These are phyloP conservation scores for Hirtodrosophila confusa DNA, from an alignment of 2,888 invertebrate genomes.

Conservation along the genomic window DNA sequence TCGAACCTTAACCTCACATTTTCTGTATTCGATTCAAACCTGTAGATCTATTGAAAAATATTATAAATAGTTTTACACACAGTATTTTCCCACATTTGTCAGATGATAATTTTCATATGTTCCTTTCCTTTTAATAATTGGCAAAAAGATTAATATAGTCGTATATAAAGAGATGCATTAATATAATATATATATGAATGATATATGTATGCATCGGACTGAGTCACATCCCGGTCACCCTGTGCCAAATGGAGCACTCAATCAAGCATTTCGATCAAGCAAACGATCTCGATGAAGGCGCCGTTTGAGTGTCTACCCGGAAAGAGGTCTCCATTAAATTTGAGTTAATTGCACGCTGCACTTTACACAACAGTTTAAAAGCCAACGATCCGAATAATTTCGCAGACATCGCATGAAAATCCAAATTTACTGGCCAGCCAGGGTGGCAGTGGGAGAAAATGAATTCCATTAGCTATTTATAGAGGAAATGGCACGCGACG, in stretches of 20 bases:
- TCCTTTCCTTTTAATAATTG: too few relatives aligned
- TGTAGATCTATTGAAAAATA: too few relatives aligned
- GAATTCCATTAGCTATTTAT: constrained; percentile 41
- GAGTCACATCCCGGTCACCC: too few relatives aligned
- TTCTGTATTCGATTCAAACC: too few relatives aligned
- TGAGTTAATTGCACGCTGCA: not conserved
- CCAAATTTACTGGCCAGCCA: constrained; percentile 12
- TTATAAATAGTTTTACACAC: too few relatives aligned
- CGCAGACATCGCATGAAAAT: constrained; percentile 23
- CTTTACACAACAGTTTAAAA: constrained; percentile 15
- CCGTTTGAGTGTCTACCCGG: not conserved
- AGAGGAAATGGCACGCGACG: constrained; percentile 56
- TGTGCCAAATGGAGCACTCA: constrained; percentile 15
- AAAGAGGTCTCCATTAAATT: constrained; percentile 4
- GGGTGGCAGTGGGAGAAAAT: not conserved
- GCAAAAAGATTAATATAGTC: too few relatives aligned
- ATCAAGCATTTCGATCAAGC: not conserved
- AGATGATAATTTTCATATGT: too few relatives aligned
- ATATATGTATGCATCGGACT: too few relatives aligned
- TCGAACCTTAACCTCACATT: too few relatives aligned
- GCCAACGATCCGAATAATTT: constrained; percentile 37
- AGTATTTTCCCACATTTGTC: too few relatives aligned
- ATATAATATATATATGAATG: too few relatives aligned
- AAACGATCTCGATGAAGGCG: not conserved
- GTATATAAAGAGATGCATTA: too few relatives aligned